A percentile compares a stretch with the other conserved stretches of the same genome.
Evolutionary conservation across 2,113 vertebrate genomes (phyloP).

Genomic region (Oceanodroma tethys): DNA sequence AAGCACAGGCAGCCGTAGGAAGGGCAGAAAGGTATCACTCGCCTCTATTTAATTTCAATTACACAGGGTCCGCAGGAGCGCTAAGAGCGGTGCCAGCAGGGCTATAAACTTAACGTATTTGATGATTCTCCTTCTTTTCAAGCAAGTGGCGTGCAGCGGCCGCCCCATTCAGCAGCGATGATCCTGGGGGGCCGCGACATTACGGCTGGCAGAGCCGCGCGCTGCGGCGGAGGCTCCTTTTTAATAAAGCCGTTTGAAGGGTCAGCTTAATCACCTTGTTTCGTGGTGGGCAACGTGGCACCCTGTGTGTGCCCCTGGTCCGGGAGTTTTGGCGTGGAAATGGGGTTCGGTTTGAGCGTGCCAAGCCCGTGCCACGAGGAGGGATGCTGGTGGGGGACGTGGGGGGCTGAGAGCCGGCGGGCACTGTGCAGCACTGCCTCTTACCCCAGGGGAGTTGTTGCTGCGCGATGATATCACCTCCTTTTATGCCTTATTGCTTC

Average conservation of each 20-base stretch:
- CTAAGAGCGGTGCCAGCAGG: not conserved
- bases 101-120: not conserved
- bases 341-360: not conserved
- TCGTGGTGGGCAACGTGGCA: accelerated
- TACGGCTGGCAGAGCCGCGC: accelerated
- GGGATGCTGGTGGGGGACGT: not conserved
- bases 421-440: not conserved
- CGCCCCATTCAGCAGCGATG: not conserved
- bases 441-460: not conserved
- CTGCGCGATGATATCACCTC: conserved; percentile 52
- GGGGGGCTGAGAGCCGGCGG: not conserved
- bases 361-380: accelerated
- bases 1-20: accelerated
- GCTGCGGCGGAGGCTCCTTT: not conserved
- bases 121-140: not conserved
- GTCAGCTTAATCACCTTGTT: not conserved
- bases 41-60: not conserved
- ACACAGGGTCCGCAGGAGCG: not conserved
- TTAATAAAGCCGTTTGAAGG: not conserved
- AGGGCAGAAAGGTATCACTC: not conserved
- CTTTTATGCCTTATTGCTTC: conserved; percentile 66
- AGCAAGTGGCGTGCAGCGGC: not conserved
- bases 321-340: not conserved
- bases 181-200: not conserved
- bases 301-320: not conserved